Evolutionary conservation across 2,113 vertebrate genomes (phyloP).

Genomic region (Pluvialis apricaria): DNA sequence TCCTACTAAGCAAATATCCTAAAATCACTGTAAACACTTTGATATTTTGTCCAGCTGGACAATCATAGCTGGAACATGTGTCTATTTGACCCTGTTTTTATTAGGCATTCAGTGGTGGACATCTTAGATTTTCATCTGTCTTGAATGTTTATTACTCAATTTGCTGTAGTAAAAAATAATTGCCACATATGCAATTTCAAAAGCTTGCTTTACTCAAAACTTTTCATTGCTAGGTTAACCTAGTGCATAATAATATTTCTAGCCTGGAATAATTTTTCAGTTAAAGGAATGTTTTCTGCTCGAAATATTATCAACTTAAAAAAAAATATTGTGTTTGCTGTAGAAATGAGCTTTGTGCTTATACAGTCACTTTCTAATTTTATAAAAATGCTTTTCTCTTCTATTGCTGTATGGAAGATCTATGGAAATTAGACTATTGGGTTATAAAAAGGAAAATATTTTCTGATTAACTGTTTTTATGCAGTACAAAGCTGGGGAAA

Average conservation of each 20-base stretch:
- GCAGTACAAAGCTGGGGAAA: background rate
- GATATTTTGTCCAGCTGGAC: background rate
- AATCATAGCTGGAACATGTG: background rate
- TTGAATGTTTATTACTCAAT: background rate
- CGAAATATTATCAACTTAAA: background rate
- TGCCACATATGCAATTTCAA: background rate
- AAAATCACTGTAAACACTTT: background rate
- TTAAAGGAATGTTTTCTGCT: background rate
- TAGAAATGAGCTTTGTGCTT: background rate
- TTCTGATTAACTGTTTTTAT: background rate
- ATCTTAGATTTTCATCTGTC: background rate
- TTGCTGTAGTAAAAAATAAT: background rate
- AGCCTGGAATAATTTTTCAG: background rate
- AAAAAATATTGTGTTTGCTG: background rate
- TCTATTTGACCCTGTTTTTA: background rate
- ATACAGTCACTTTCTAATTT: background rate
- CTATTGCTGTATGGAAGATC: background rate
- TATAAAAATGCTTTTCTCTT: background rate
- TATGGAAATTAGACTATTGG: background rate
- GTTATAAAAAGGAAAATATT: conserved; percentile 23
- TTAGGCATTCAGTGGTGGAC: background rate
- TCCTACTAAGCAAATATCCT: background rate
- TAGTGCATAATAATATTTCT: background rate
- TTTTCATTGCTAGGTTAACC: background rate
- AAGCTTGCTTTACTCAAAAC: background rate